Conservation (phyloP, 2,797 vertebrate genomes). For the Poeciliopsis presidionis region DNA sequence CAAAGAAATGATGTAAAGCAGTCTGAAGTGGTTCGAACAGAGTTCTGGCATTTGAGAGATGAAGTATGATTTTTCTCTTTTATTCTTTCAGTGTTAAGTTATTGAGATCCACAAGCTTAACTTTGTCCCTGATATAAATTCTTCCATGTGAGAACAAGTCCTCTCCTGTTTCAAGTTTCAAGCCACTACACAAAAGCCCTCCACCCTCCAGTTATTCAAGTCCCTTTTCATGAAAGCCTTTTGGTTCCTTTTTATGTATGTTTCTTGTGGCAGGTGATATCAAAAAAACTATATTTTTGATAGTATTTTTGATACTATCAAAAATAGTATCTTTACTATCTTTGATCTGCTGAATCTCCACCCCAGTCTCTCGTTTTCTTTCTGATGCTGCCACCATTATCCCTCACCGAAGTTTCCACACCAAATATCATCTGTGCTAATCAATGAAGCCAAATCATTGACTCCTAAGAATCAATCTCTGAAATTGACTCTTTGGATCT, state of each 20-base stretch:
- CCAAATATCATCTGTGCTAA: conserved; percentile 33
- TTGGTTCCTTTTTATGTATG: background rate
- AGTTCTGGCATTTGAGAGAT: background rate
- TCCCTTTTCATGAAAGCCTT: conserved; percentile 26
- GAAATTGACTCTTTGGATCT: conserved; percentile 7
- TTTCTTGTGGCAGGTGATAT: conserved; percentile 17
- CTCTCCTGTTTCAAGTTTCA: background rate
- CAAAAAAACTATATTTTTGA: too few relatives aligned
- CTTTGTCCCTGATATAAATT: background rate
- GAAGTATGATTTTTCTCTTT: background rate
- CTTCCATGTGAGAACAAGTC: background rate
- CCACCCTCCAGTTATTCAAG: background rate
- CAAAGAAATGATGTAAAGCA: background rate
- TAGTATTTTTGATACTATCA: too few relatives aligned
- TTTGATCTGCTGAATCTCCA: background rate
- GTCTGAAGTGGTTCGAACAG: background rate
- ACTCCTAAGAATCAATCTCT: background rate
- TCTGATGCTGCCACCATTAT: too few relatives aligned
- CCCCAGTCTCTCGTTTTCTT: too few relatives aligned
- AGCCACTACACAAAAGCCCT: background rate
- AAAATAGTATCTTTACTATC: background rate
- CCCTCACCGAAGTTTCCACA: conserved; percentile 36
- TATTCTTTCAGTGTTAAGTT: background rate
- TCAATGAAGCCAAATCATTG: conserved; percentile 12
- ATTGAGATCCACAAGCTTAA: background rate